phyloP scores from a whole-genome alignment of 2,797 vertebrate species.

The Rhabdophis nuchalis region DNA sequence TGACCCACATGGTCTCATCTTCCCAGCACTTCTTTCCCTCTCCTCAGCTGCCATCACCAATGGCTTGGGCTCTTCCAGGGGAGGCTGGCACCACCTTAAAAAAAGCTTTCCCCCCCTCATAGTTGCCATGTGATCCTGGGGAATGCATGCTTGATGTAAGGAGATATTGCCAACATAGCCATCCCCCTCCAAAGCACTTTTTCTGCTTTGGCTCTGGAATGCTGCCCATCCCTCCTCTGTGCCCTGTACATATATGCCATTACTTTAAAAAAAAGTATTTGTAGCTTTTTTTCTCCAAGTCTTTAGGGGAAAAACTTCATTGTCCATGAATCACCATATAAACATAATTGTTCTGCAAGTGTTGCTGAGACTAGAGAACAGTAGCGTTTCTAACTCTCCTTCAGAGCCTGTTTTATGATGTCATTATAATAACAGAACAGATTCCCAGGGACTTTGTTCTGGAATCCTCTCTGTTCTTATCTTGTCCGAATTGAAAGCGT shows the following conservation, averaged over 20 bases:
- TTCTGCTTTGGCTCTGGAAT: not conserved
- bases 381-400: conserved; percentile 46
- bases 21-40: not conserved
- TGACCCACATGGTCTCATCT: not conserved
- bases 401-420: conserved; percentile 53
- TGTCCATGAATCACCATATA: conserved; percentile 40
- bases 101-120: not conserved
- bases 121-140: not conserved
- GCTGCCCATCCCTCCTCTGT: not conserved
- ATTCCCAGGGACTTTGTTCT: conserved; percentile 40
- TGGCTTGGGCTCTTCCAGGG: not conserved
- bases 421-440: conserved; percentile 56
- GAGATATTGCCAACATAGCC: not conserved
- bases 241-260: not conserved
- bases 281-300: not conserved
- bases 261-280: not conserved
- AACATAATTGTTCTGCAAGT: conserved; percentile 25
- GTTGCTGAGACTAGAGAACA: conserved; percentile 44
- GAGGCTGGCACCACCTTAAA: not conserved
- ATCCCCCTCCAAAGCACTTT: not conserved
- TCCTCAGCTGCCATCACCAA: not conserved
- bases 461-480: conserved; percentile 49
- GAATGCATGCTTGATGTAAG: not conserved
- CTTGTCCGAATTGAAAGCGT: conserved; percentile 37
- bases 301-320: not conserved